Evolutionary conservation across 2,888 invertebrate genomes (phyloP), one percentile per base, ranked within the genome.

Genomic region (Papilio elwesi): DNA sequence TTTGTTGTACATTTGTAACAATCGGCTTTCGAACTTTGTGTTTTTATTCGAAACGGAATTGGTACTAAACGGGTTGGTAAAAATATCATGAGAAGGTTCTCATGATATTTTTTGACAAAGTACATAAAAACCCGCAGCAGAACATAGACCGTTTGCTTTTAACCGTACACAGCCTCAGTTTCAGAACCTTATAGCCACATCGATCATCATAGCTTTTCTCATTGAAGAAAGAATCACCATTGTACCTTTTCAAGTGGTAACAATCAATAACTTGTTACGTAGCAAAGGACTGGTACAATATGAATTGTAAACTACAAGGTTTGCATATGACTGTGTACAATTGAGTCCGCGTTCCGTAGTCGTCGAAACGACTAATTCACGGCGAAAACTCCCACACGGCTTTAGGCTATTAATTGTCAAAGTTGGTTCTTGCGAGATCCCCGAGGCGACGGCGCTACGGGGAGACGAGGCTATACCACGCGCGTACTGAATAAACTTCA

Each of bases 351-450:
- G 62, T 55, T 62, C 55, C 75, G 70, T 69, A 81, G 80, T 80
- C 80, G 82, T 76, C 74, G 75, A 79, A 79, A 80, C 81, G 84
- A 80, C 85, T 84, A 87, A 87, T 89, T 88, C 83, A 78, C 79
- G 83, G 85, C 84, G 83, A 84, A 84, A 87, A 85, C 83, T 81
- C 83, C 74, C 75, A 76, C 80, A 76, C 79, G 78, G 80, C 80
- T 82, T 80, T 78, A 77, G 75, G 77, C 85, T 84, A 88, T 87
- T 89, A 88, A 90, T 89, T 89, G 87, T 84, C 81, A 78, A 89
- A 89, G 85, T 89, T 89, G 70, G 77, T 79, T 77, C 81, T 70
- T 71, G 68, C 74, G 76, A 74, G 75, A 74, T 78, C 78, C 81
- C 80, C 76, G 75, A 76, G 83, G 81, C 81, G 77, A 64, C n/a